Evolutionary conservation across 1,140 invertebrate genomes (phyloP), one percentile per base, ranked within the genome.

Genomic region (Procambarus clarkii): DNA sequence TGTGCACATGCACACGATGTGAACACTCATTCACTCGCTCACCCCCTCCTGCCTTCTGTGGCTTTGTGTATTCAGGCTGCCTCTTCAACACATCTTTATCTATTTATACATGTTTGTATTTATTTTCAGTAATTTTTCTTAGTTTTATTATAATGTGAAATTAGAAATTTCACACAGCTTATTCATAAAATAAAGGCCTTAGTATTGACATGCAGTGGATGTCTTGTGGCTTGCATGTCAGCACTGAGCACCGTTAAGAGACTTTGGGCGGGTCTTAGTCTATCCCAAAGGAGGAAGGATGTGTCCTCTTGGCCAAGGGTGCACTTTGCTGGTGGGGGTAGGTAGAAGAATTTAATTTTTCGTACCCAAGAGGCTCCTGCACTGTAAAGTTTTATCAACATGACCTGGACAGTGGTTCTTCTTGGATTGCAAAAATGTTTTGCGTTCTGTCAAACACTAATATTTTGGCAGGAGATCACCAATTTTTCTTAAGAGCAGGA

Each of bases 201-300:
- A 24, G 48, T 50, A 48, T 76, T 76, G 83, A 74, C 69, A 77
- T 50, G 18, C 50, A 15, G 24, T 45, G n/a, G 21, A 77, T 8
- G n/a, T 5, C 69, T 74, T 34, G 0, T 74, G 24, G n/a, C 24
- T 34, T 74, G 8, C n/a, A 45, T 76, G 83, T 34, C 45, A 24
- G 54, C 83, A 34, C 13, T 21, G 2, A 74, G 71, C 71, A 50
- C 8, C 50, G 69, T 76, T 46, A 60, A 34, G 83, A 86, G 69
- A 86, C 46, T 50, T 24, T 86, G 83, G 69, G 34, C 45, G 71
- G 83, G 83, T 86, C 46, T 69, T 50, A 86, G 69, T 45, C 83
- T 76, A 86, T 76, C 44, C 24, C 21, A 46, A 71, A 69, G 83
- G 71, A 86, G 83, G 83, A 86, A 86, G 83, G 69, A 76, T 86